Evolutionary conservation across 2,888 invertebrate genomes (phyloP).

Genomic region (Spodoptera picta): DNA sequence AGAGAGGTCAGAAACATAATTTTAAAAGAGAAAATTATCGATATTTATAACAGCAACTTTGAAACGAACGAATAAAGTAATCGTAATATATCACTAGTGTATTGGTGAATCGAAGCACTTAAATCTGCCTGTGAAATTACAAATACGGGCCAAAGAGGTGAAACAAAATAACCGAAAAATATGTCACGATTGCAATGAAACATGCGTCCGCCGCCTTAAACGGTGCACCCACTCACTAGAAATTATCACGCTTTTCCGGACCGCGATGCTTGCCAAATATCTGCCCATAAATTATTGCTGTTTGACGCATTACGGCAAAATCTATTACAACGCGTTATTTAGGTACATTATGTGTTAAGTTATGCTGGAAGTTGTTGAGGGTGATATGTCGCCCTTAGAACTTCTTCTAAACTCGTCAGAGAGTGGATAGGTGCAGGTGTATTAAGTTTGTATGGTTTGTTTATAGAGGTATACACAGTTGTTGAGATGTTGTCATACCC

Average conservation of each 20-base stretch:
- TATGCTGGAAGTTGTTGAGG: constrained; percentile 55
- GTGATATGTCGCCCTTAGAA: constrained; percentile 23
- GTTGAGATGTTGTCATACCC: not conserved
- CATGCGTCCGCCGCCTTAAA: constrained; percentile 66
- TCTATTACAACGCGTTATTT: constrained; percentile 76
- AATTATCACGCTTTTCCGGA: constrained; percentile 81
- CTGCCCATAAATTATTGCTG: constrained; percentile 81
- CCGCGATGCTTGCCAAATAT: constrained; percentile 81
- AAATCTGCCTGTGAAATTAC: not conserved
- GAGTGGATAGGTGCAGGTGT: constrained; percentile 4
- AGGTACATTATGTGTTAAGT: constrained; percentile 60
- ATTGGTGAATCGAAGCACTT: too few relatives aligned
- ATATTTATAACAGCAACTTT: too few relatives aligned
- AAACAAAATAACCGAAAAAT: constrained; percentile 26
- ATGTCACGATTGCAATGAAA: constrained; percentile 58
- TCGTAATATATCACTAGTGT: too few relatives aligned
- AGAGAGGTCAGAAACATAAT: too few relatives aligned
- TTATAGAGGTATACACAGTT: constrained; percentile 1
- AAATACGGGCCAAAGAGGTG: constrained; percentile 7
- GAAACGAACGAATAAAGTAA: too few relatives aligned
- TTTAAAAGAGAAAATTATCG: too few relatives aligned
- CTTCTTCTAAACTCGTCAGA: constrained; percentile 2
- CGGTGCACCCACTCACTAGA: constrained; percentile 68
- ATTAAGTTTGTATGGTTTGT: not conserved
- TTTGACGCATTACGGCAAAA: constrained; percentile 85